Evolutionary conservation across 2,888 invertebrate species (phyloP).

Genomic region (Agriopis leucophaearia): DNA sequence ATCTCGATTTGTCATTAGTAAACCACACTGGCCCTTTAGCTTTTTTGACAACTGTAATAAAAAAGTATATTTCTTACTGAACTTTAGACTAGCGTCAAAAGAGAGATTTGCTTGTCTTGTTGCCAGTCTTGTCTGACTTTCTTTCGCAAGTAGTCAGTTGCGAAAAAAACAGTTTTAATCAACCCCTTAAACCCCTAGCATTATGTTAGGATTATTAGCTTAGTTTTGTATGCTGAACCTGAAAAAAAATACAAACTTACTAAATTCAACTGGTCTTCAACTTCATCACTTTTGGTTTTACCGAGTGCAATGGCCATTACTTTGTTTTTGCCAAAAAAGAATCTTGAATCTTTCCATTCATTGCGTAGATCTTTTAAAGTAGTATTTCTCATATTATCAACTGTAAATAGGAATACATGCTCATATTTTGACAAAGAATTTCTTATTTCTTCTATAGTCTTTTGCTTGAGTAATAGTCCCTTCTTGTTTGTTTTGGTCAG

Average conservation of each 20-base stretch:
- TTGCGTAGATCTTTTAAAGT: conserved; percentile 94
- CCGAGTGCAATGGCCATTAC: conserved; percentile 97
- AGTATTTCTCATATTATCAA: conserved; percentile 96
- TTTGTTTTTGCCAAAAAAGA: conserved; percentile 99
- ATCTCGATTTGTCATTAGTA: conserved; percentile 95
- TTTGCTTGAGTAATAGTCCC: conserved; percentile 94
- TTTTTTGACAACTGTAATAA: conserved; percentile 86
- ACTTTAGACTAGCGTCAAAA: background rate
- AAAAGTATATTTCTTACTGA: conserved; percentile 4
- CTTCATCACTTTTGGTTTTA: conserved; percentile 92
- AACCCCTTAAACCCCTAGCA: too few relatives aligned
- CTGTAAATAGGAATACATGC: conserved; percentile 95
- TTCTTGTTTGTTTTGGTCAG: conserved; percentile 98
- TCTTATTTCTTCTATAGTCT: conserved; percentile 95
- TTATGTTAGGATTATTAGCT: background rate
- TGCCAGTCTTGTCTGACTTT: too few relatives aligned
- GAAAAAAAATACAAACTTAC: conserved; percentile 57
- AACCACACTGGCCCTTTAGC: conserved; percentile 95
- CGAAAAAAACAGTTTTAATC: too few relatives aligned
- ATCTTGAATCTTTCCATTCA: conserved; percentile 96
- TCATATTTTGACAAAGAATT: conserved; percentile 93
- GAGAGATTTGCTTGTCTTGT: too few relatives aligned
- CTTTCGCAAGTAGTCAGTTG: too few relatives aligned
- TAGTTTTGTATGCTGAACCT: background rate
- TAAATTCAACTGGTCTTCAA: conserved; percentile 92